Conservation (phyloP, 2,888 invertebrate species). For the Panzeria rudis region DNA sequence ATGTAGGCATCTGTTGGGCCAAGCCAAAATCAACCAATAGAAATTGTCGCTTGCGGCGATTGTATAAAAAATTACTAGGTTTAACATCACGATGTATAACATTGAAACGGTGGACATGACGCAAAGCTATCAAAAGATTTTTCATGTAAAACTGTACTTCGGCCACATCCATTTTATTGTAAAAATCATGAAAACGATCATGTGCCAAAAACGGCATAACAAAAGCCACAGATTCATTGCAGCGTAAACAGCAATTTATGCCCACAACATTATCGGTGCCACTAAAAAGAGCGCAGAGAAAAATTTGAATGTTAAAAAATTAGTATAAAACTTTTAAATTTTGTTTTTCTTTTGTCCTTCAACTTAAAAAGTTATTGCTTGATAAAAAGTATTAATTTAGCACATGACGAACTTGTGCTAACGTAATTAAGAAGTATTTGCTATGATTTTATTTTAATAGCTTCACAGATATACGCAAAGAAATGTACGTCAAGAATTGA, state of each 20-base stretch:
- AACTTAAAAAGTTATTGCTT: not conserved
- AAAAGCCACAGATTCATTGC: conserved; percentile 91
- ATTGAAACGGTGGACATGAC: conserved; percentile 91
- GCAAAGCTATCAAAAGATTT: conserved; percentile 90
- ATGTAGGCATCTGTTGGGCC: conserved; percentile 86
- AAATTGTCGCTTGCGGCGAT: conserved; percentile 88
- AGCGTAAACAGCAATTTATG: conserved; percentile 90
- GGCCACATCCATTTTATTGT: conserved; percentile 87
- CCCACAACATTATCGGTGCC: conserved; percentile 93
- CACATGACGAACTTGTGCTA: not conserved
- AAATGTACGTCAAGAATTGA: conserved; percentile 28
- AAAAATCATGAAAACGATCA: conserved; percentile 91
- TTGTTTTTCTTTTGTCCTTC: not conserved
- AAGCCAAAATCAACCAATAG: conserved; percentile 95
- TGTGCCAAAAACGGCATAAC: conserved; percentile 95
- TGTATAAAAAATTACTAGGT: conserved; percentile 95
- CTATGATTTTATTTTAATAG: conserved; percentile 23
- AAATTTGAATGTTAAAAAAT: conserved; percentile 3
- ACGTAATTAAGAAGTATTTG: conserved; percentile 26
- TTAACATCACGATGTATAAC: conserved; percentile 96
- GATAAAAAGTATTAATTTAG: not conserved
- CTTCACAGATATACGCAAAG: not conserved
- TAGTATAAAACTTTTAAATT: conserved; percentile 1
- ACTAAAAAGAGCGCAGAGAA: conserved; percentile 80
- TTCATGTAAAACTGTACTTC: conserved; percentile 92